Evolutionary conservation across 2,113 vertebrate genomes (phyloP).

Genomic region (Gasterosteus aculeatus): DNA sequence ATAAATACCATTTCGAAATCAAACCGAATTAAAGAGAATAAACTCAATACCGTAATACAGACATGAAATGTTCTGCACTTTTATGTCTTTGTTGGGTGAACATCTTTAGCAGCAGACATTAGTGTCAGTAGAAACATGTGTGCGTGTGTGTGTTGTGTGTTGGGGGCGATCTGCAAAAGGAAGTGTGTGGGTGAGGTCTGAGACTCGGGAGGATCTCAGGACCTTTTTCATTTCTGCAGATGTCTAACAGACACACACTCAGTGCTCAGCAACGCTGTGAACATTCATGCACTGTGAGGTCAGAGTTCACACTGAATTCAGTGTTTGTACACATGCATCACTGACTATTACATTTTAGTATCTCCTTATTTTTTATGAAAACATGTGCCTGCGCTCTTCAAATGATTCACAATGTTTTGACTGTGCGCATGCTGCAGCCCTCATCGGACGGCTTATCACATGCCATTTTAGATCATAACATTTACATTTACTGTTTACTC

Average conservation of each 20-base stretch:
- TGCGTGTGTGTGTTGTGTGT: slow-evolving; percentile 13
- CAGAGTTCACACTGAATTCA: slow-evolving; percentile 21
- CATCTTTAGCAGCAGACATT: background rate
- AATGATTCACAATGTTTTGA: background rate
- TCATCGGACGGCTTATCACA: too few species aligned
- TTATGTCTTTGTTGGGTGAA: background rate
- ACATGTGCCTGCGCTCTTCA: background rate
- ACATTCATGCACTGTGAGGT: slow-evolving; percentile 6
- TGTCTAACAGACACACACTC: slow-evolving; percentile 49
- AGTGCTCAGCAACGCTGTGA: background rate
- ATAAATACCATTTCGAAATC: slow-evolving; percentile 1
- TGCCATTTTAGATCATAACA: background rate
- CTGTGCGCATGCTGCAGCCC: background rate
- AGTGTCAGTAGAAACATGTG: background rate
- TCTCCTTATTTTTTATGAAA: background rate
- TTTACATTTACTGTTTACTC: too few species aligned
- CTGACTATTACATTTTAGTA: background rate
- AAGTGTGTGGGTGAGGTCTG: slow-evolving; percentile 68
- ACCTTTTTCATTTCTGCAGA: slow-evolving; percentile 72
- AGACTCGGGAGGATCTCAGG: slow-evolving; percentile 59
- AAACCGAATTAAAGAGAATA: background rate
- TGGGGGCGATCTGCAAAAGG: slow-evolving; percentile 42
- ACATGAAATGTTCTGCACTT: background rate
- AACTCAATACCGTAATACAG: background rate
- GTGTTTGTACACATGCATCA: slow-evolving; percentile 16